phyloP scores from a whole-genome alignment of 2,888 invertebrate genomes.

The Sphaeridia pumilis region DNA sequence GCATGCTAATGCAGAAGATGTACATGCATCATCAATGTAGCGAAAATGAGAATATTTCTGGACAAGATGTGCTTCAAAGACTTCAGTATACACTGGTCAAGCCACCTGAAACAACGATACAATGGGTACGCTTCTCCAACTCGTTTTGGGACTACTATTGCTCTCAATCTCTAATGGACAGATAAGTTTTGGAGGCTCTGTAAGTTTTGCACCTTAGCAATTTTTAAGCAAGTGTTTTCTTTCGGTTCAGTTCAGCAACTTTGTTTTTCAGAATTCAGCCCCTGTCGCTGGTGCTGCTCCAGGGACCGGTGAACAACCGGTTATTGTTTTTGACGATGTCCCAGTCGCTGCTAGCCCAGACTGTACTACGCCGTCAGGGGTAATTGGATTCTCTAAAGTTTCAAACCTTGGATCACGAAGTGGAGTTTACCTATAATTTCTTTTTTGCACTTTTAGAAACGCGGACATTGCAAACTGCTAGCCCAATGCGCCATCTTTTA shows the following conservation, averaged over 20 bases:
- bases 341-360: conserved; percentile 23
- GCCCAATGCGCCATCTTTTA: conserved; percentile 36
- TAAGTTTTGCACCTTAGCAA: conserved; percentile 1
- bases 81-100: too few relatives aligned
- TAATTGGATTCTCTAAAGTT: conserved; percentile 6
- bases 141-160: background rate
- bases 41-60: too few relatives aligned
- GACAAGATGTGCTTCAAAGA: too few relatives aligned
- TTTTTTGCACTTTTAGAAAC: conserved; percentile 18
- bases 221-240: background rate
- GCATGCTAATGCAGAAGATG: too few relatives aligned
- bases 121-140: too few relatives aligned
- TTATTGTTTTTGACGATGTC: conserved; percentile 34
- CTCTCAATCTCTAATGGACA: background rate
- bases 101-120: too few relatives aligned
- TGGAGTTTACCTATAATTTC: background rate
- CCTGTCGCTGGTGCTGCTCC: background rate
- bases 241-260: background rate
- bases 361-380: conserved; percentile 31
- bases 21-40: too few relatives aligned
- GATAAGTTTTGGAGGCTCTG: conserved; percentile 5
- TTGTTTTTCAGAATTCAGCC: background rate
- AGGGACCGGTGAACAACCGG: background rate
- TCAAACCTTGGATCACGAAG: background rate
- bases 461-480: conserved; percentile 33